A percentile compares a stretch with the other conserved stretches of the same genome.
Conservation (phyloP, 1,140 invertebrate genomes). For the Rhopalosiphum padi region DNA sequence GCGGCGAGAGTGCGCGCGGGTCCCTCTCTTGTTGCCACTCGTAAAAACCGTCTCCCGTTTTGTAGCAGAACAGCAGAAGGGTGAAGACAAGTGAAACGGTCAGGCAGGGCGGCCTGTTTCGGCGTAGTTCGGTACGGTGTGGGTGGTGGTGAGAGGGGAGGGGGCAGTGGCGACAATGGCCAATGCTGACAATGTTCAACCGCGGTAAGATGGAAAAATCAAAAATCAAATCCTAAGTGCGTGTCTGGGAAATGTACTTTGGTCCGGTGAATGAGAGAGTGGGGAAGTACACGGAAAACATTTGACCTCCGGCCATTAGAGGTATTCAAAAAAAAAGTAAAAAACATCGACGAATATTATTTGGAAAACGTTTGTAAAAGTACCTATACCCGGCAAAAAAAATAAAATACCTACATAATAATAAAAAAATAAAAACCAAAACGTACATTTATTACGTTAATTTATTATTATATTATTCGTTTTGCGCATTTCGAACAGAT, state of each 20-base stretch:
- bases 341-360: neutral
- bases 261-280: neutral
- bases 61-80: neutral
- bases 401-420: neutral
- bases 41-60: slow-evolving; percentile 48
- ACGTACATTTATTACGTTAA: neutral
- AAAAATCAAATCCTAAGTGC: neutral
- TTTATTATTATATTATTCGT: neutral
- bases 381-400: neutral
- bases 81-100: slow-evolving; percentile 36
- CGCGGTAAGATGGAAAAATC: neutral
- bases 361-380: slow-evolving; percentile 1
- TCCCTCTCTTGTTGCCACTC: neutral
- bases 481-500: neutral
- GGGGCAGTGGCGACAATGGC: neutral
- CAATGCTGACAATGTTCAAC: slow-evolving; percentile 36
- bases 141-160: too few relatives aligned
- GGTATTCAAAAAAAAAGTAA: neutral
- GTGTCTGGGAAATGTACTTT: neutral
- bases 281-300: neutral
- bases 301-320: neutral
- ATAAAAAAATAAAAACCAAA: neutral
- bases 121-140: too few relatives aligned
- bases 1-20: slow-evolving; percentile 35
- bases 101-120: neutral